Evolutionary conservation across 2,113 vertebrate species (phyloP), one percentile per base, ranked within the genome.

Genomic region (Neolamprologus devosi): DNA sequence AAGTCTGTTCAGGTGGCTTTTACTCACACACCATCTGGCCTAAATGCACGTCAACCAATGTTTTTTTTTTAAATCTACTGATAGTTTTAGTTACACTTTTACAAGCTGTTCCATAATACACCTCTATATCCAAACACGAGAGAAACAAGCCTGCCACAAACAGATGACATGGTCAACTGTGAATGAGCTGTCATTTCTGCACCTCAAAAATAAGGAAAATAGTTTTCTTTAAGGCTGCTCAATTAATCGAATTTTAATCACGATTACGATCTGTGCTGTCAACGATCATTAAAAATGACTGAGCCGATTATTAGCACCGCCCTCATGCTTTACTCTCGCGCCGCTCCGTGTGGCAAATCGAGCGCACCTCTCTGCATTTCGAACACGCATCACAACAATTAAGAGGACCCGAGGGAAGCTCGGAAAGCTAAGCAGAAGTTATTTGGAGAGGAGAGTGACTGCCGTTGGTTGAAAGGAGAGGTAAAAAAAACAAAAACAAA

Each of bases 341-440:
- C 13, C 14, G 42, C 3, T 45, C 13, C 13, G 2, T 45, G 13
- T 45, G 13, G 0, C 42, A 45, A 45, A 45, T 45, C 42, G 3
- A 14, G 12, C 12, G 12, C 42, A 45, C 42, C 42, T 45, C 13
- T 14, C 13, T 45, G 42, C 42, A 45, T 45, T 45, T 14, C 13
- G 3, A 45, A 45, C 3, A 14, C 42, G 0, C 2, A 0, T 45
- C 12, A 1, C 42, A 45, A 14, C 42, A 45, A 45, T 14, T 14
- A 45, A 45, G 13, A 45, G 42, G 6, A 14, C 12, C 40, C 12
- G 12, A 42, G 40, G 40, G 40, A 6, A 42, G 40, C 40, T 42
- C 5, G 0, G 12, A 13, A 42, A 42, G 40, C 12, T 13, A 42
- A 42, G 40, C 3, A 42, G 40, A 42, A 42, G 40, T 42, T 42